phyloP scores from a whole-genome alignment of 2,113 vertebrate species.

The Urocitellus parryii region DNA sequence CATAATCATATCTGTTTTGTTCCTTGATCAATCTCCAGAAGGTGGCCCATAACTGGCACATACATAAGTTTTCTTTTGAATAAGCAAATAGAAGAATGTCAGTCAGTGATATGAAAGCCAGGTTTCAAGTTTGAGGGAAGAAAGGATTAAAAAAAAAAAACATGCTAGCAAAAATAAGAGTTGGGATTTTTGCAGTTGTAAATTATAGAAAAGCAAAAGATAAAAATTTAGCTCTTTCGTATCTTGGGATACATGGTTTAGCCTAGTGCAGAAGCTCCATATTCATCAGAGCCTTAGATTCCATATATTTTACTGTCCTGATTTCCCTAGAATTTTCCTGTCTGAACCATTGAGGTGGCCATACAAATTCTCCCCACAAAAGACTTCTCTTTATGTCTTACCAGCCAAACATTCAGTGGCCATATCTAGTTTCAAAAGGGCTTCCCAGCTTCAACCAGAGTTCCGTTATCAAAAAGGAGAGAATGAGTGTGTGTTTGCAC shows the following conservation, averaged over 20 bases:
- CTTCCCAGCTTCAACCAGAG: fast-evolving
- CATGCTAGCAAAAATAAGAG: neutral
- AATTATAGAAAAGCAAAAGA: neutral
- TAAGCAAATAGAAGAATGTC: neutral
- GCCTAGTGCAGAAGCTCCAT: neutral
- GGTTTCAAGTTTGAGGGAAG: neutral
- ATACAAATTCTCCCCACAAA: neutral
- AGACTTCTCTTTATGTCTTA: neutral
- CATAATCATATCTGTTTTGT: neutral
- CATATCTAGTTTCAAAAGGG: neutral
- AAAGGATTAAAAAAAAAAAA: neutral
- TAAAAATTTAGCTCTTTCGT: neutral
- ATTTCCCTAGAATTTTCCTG: neutral
- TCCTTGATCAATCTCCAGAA: neutral
- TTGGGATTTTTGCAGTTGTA: neutral
- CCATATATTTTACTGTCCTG: neutral
- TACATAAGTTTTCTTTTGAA: neutral
- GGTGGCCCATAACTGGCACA: neutral
- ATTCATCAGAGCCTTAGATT: neutral
- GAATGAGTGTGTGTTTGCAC: neutral
- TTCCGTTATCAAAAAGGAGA: neutral
- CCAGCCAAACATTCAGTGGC: neutral
- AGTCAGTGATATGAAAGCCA: neutral
- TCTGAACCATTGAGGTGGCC: neutral
- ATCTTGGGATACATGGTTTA: neutral